phyloP scores from a whole-genome alignment of 2,113 vertebrate genomes.

The Brachyhypopomus occidentalis region DNA sequence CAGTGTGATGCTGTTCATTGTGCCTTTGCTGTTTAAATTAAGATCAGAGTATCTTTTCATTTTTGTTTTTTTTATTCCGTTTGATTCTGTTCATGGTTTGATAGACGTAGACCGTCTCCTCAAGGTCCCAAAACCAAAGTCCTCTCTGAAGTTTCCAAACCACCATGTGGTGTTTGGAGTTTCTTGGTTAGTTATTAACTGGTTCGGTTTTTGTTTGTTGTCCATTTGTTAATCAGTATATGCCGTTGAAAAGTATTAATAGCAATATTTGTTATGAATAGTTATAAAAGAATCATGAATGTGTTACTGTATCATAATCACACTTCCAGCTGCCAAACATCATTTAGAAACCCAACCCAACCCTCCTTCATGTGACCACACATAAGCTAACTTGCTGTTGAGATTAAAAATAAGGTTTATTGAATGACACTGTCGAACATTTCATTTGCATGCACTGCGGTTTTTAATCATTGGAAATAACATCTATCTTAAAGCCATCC shows the following conservation, averaged over 20 bases:
- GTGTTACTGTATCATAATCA: conserved; percentile 74
- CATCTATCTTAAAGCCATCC: not conserved
- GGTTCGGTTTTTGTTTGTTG: conserved; percentile 56
- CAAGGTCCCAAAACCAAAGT: conserved; percentile 91
- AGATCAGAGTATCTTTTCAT: conserved; percentile 55
- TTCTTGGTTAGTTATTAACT: conserved; percentile 68
- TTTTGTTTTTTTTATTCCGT: conserved; percentile 50
- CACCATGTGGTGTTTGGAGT: conserved; percentile 83
- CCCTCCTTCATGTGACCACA: conserved; percentile 78
- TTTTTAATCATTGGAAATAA: not conserved
- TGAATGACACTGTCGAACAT: conserved; percentile 58
- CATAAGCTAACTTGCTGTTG: conserved; percentile 84
- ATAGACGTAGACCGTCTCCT: conserved; percentile 77
- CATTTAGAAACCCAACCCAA: conserved; percentile 72
- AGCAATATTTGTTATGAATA: conserved; percentile 90
- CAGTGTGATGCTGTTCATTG: conserved; percentile 82
- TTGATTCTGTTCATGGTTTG: too few species aligned
- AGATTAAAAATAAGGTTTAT: conserved; percentile 78
- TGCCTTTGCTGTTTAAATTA: conserved; percentile 83
- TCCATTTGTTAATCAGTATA: conserved; percentile 67
- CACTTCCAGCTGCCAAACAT: conserved; percentile 70
- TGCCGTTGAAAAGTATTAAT: conserved; percentile 85
- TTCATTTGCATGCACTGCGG: conserved; percentile 7
- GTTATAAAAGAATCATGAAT: conserved; percentile 72
- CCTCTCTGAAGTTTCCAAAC: conserved; percentile 83